Conservation (phyloP, 1,140 invertebrate species). For the Tribolium castaneum region DNA sequence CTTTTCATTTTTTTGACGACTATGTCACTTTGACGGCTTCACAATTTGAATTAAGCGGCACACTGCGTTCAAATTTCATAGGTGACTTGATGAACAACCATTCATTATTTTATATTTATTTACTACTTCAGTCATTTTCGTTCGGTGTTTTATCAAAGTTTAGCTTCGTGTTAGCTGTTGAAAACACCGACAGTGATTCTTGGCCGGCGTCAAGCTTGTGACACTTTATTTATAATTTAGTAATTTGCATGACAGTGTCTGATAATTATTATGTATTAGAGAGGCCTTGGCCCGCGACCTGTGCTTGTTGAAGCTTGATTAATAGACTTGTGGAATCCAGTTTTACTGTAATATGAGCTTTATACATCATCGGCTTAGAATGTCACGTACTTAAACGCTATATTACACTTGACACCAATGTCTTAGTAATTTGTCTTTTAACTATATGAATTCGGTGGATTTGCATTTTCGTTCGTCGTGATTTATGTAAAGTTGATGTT, state of each 20-base stretch:
- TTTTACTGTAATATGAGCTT: conserved; percentile 55
- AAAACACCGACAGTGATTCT: conserved; percentile 2
- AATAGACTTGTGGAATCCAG: conserved; percentile 53
- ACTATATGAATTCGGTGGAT: conserved; percentile 28
- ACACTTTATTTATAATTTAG: conserved; percentile 30
- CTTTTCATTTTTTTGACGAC: no score
- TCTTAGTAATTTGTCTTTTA: conserved; percentile 48
- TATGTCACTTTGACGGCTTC: no score
- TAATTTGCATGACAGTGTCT: conserved; percentile 29
- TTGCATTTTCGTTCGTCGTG: conserved; percentile 12
- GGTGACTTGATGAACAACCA: no score
- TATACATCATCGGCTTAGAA: conserved; percentile 50
- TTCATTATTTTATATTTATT: no score
- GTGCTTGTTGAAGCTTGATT: conserved; percentile 52
- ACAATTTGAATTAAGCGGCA: no score
- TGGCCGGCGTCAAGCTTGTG: not conserved
- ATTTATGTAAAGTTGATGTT: conserved; percentile 24
- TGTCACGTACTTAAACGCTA: conserved; percentile 46
- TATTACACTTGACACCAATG: conserved; percentile 46
- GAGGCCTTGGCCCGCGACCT: conserved; percentile 41
- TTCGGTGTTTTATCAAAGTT: not conserved
- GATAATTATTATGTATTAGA: conserved; percentile 32
- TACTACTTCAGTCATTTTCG: not conserved
- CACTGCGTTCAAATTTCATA: no score
- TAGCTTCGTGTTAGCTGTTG: not conserved